Evolutionary conservation across 2,888 invertebrate species (phyloP).

Genomic region (Pardosa pseudoannulata): DNA sequence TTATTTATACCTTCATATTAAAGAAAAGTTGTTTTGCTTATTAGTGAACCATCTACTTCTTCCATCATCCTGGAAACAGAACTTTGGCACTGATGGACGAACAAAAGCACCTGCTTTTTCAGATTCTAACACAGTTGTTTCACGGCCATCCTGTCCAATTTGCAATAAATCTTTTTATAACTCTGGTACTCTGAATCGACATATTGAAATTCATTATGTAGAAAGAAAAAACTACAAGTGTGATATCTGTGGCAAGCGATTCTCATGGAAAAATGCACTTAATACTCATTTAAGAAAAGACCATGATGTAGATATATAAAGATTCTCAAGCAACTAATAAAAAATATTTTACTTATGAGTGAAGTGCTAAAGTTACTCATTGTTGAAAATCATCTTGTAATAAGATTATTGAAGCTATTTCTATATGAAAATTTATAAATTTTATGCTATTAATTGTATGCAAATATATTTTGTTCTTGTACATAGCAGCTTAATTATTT

Average conservation of each 20-base stretch:
- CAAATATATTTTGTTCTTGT: no score
- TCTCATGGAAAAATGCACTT: slow-evolving; percentile 66
- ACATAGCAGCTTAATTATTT: no score
- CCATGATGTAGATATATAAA: slow-evolving; percentile 53
- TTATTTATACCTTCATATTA: not conserved
- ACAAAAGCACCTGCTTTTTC: not conserved
- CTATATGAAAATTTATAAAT: no score
- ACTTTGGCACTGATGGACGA: slow-evolving; percentile 3
- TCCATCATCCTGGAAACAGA: slow-evolving; percentile 37
- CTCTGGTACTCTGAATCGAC: slow-evolving; percentile 62
- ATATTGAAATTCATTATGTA: slow-evolving; percentile 66
- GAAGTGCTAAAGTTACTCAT: no score
- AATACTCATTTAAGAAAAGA: slow-evolving; percentile 57
- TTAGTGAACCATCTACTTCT: slow-evolving; percentile 36
- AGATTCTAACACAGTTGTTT: slow-evolving; percentile 19
- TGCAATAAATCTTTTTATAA: slow-evolving; percentile 68
- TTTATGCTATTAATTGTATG: no score
- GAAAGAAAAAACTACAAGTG: slow-evolving; percentile 67
- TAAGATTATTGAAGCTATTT: no score
- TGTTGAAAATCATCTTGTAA: no score
- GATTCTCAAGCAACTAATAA: no score
- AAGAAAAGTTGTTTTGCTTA: slow-evolving; percentile 37
- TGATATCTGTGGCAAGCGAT: slow-evolving; percentile 61
- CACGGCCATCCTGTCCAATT: slow-evolving; percentile 55
- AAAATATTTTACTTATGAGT: no score